Evolutionary conservation across 2,113 vertebrate species (phyloP), one percentile per base, ranked within the genome.

Genomic region (Capreolus pygargus): DNA sequence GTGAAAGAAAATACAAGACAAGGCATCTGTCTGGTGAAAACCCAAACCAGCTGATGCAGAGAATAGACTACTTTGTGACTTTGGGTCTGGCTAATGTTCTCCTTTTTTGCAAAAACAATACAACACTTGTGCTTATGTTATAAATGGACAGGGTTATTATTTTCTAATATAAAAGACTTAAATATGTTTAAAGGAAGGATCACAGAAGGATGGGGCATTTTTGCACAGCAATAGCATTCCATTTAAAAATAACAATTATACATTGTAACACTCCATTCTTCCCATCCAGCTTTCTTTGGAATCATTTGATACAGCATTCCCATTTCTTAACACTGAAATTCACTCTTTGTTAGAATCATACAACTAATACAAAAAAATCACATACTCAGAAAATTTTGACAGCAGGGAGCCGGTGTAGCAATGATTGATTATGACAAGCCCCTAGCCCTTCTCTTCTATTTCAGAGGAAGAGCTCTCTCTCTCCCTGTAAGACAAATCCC

Each of bases 1-100:
- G 97, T 92, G 94, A 97, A 97, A 97, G 96, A 97, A 97, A 97
- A 95, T 67, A 86, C 17, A 95, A 97, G 94, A 92, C 94, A 92
- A 95, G 90, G 30, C 94, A 81, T 94, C 87, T 52, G 96, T 96
- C 96, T 97, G 94, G 90, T 96, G 94, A 79, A 84, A 96, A 94
- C 79, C 87, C 89, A 81, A 47, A 85, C 79, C 96, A 92, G 90
- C 87, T 94, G 67, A 92, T 54, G 28, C 45, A 64, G 74, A 89
- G 85, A 86, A 67, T 43, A 93, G 61, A 9, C 55, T 23, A 84
- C 87, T 96, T 70, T 30, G 79, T 43, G 87, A 97, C 86, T 96
- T 86, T 15, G 82, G 82, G 27, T 95, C 95, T 96, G 92, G 89
- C 83, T 89, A 57, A 70, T 92, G 92, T 92, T 87, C 45, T 60